Conservation (phyloP, 2,888 invertebrate species). For the Dasysyrphus tricinctus region DNA sequence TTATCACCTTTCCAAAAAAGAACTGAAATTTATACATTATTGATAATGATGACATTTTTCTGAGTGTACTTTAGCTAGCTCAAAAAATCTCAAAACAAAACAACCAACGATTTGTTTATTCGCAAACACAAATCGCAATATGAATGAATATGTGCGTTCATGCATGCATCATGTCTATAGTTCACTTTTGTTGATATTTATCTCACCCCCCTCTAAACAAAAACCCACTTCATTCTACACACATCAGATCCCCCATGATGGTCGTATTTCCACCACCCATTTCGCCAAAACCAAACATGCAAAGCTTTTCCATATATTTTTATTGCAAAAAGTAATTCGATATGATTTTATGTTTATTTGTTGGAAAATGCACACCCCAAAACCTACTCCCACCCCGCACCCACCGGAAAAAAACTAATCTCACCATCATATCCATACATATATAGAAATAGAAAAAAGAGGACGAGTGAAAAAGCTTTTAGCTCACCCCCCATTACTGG, state of each 20-base stretch:
- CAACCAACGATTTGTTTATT: constrained; percentile 65
- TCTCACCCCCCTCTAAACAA: background rate
- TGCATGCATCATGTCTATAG: constrained; percentile 57
- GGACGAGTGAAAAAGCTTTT: constrained; percentile 59
- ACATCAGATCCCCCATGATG: background rate
- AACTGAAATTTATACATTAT: too few relatives aligned
- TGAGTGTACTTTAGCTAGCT: background rate
- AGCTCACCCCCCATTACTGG: constrained; percentile 26
- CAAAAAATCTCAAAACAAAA: constrained; percentile 48
- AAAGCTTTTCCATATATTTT: constrained; percentile 57
- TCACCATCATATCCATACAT: background rate
- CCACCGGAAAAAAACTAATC: constrained; percentile 21
- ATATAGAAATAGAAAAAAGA: background rate
- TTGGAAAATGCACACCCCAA: constrained; percentile 43
- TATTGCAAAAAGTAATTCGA: constrained; percentile 67
- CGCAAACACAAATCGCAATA: constrained; percentile 54
- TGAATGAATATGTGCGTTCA: constrained; percentile 40
- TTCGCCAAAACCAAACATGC: constrained; percentile 46
- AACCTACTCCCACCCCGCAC: background rate
- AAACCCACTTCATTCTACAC: background rate
- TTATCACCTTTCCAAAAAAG: too few relatives aligned
- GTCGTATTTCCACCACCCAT: background rate
- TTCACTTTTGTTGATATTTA: constrained; percentile 54
- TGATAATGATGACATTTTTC: background rate
- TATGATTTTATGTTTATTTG: constrained; percentile 68